Conservation (phyloP, 2,888 invertebrate genomes). For the Anoplius nigerrimus region DNA sequence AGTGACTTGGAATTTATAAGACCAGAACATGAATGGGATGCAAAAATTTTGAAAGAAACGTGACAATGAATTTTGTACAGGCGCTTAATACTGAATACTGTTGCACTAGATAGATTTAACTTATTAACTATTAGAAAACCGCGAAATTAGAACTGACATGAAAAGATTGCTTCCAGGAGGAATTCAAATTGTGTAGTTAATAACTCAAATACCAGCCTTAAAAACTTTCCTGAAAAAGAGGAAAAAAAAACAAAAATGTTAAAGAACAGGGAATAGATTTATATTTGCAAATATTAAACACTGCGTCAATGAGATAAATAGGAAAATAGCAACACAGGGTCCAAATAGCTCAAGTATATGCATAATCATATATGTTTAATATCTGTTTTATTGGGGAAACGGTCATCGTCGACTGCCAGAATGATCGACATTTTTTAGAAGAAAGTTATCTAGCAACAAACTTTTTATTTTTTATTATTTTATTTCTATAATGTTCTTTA, state of each 20-base stretch:
- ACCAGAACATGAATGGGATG: conserved; percentile 67
- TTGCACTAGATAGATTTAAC: conserved; percentile 1
- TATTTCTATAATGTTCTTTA: conserved; percentile 9
- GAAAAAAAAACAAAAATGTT: background rate
- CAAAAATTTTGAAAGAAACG: conserved; percentile 42
- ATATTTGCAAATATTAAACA: background rate
- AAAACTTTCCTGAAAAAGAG: conserved; percentile 8
- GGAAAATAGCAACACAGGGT: conserved; percentile 20
- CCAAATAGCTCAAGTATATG: conserved; percentile 13
- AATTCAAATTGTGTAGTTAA: conserved; percentile 7
- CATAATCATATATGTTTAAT: conserved; percentile 1
- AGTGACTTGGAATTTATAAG: conserved; percentile 79
- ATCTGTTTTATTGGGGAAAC: conserved; percentile 3
- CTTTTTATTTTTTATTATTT: conserved; percentile 1
- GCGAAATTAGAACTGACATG: conserved; percentile 15
- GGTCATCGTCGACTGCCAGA: background rate
- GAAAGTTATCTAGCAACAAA: background rate
- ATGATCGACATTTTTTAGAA: conserved; percentile 7
- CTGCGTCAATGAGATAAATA: conserved; percentile 3
- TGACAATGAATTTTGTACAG: conserved; percentile 31
- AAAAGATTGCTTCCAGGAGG: background rate
- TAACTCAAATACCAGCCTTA: background rate
- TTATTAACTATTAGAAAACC: background rate
- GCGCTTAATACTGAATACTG: conserved; percentile 1
- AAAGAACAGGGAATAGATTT: conserved; percentile 3